These are phyloP conservation scores for Tenualosa thibaudeaui DNA, from an alignment of 2,797 vertebrate genomes.

Conservation along the genomic window DNA sequence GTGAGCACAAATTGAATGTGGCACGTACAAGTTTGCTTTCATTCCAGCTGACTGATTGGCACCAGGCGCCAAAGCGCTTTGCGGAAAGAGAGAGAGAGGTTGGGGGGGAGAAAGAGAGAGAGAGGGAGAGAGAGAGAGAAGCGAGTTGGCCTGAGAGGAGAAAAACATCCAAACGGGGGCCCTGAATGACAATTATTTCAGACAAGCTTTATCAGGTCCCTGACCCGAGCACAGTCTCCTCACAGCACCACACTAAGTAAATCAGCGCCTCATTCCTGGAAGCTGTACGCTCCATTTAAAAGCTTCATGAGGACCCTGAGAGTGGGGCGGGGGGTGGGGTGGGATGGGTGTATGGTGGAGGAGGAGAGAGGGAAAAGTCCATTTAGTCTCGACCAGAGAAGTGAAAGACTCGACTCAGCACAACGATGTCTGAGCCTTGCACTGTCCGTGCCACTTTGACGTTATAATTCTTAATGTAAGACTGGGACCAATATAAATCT, in stretches of 20 bases:
- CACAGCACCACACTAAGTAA: constrained; percentile 54
- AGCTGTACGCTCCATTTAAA: constrained; percentile 67
- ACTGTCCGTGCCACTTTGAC: constrained; percentile 72
- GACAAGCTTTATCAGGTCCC: constrained; percentile 60
- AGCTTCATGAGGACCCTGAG: constrained; percentile 52
- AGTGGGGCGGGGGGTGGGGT: neutral
- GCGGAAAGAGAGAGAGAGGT: neutral
- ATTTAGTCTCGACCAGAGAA: constrained; percentile 69
- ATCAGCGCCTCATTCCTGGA: constrained; percentile 58
- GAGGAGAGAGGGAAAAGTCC: constrained; percentile 60
- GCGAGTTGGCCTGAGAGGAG: constrained; percentile 43
- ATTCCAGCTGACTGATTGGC: constrained; percentile 68
- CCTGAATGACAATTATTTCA: constrained; percentile 61
- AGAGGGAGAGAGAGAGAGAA: neutral
- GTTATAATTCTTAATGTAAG: constrained; percentile 83
- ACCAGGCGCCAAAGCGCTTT: constrained; percentile 53
- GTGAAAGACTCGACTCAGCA: constrained; percentile 78
- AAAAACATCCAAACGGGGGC: constrained; percentile 42
- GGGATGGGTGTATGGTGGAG: neutral
- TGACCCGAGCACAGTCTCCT: constrained; percentile 56
- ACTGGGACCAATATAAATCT: constrained; percentile 79
- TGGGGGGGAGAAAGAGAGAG: neutral
- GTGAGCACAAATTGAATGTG: constrained; percentile 65
- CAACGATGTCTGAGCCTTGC: constrained; percentile 63
- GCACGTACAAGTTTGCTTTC: constrained; percentile 67